A percentile compares a stretch with the other conserved stretches of the same genome.
phyloP scores from a whole-genome alignment of 1,140 invertebrate species.

The Apocrypta bakeri region DNA sequence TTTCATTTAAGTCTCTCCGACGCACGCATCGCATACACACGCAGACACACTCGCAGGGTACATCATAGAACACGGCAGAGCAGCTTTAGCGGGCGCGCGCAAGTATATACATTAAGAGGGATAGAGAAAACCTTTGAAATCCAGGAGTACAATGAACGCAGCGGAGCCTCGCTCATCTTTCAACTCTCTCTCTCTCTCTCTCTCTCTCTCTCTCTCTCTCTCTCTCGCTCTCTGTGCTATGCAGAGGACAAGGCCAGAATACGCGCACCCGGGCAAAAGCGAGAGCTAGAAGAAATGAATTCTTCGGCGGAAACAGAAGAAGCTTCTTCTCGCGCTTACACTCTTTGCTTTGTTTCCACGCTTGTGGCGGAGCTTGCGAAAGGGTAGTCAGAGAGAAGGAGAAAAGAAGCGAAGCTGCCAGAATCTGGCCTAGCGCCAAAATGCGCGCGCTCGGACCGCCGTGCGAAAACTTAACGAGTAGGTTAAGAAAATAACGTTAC shows the following conservation, averaged over 20 bases:
- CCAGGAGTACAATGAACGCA: slow-evolving; percentile 1
- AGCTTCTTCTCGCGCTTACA: slow-evolving; percentile 20
- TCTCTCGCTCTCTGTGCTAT: background rate
- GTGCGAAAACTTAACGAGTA: slow-evolving; percentile 59
- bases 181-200: slow-evolving; percentile 23
- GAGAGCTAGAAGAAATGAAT: slow-evolving; percentile 45
- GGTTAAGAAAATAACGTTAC: slow-evolving; percentile 47
- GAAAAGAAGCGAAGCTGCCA: background rate
- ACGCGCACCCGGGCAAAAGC: background rate
- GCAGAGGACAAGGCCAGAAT: background rate
- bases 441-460: background rate
- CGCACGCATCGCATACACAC: slow-evolving; percentile 9
- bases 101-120: slow-evolving; percentile 10
- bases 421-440: slow-evolving; percentile 44
- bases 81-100: background rate
- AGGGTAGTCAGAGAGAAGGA: background rate
- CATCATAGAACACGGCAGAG: background rate
- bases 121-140: slow-evolving; percentile 24
- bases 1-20: slow-evolving; percentile 20
- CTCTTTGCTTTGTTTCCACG: slow-evolving; percentile 24
- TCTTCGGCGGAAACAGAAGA: slow-evolving; percentile 23
- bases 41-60: background rate
- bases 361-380: background rate
- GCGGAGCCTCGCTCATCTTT: background rate
- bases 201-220: too few relatives aligned